phyloP scores from a whole-genome alignment of 1,140 invertebrate genomes.

The Drosophila prosaltans region DNA sequence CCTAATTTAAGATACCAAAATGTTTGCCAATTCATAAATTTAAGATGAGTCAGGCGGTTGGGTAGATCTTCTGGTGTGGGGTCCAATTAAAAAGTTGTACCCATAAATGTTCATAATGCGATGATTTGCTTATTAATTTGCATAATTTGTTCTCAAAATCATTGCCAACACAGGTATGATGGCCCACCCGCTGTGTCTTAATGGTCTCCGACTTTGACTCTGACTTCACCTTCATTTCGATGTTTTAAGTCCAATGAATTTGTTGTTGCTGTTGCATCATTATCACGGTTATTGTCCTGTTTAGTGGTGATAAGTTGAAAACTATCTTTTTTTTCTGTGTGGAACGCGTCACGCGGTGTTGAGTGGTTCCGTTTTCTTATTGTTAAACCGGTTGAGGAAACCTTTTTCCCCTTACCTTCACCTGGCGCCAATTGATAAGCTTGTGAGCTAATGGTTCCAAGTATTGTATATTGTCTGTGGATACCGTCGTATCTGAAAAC shows the following conservation, averaged over 20 bases:
- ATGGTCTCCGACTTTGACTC: slow-evolving; percentile 29
- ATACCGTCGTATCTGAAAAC: not conserved
- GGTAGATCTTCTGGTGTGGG: slow-evolving; percentile 12
- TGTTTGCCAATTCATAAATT: slow-evolving; percentile 73
- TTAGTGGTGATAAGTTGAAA: slow-evolving; percentile 49
- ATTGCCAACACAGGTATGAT: slow-evolving; percentile 22
- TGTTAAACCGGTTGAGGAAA: slow-evolving; percentile 40
- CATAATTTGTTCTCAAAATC: slow-evolving; percentile 59
- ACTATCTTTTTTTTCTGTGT: slow-evolving; percentile 29
- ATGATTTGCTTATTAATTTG: slow-evolving; percentile 68
- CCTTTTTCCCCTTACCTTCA: slow-evolving; percentile 45
- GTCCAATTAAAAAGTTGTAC: slow-evolving; percentile 64
- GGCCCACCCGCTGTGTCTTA: slow-evolving; percentile 60
- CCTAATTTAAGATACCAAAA: slow-evolving; percentile 50
- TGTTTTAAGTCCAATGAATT: slow-evolving; percentile 54
- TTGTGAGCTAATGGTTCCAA: slow-evolving; percentile 52
- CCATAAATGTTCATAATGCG: slow-evolving; percentile 56
- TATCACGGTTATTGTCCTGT: slow-evolving; percentile 77
- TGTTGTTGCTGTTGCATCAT: slow-evolving; percentile 60
- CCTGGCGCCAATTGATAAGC: slow-evolving; percentile 66
- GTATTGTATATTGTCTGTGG: slow-evolving; percentile 17
- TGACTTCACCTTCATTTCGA: not conserved
- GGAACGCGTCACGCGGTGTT: slow-evolving; percentile 48
- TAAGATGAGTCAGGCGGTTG: not conserved
- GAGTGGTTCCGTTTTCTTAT: slow-evolving; percentile 58